Evolutionary conservation across 2,888 invertebrate species (phyloP), one percentile per base, ranked within the genome.

Genomic region (Ectemnius lituratus): DNA sequence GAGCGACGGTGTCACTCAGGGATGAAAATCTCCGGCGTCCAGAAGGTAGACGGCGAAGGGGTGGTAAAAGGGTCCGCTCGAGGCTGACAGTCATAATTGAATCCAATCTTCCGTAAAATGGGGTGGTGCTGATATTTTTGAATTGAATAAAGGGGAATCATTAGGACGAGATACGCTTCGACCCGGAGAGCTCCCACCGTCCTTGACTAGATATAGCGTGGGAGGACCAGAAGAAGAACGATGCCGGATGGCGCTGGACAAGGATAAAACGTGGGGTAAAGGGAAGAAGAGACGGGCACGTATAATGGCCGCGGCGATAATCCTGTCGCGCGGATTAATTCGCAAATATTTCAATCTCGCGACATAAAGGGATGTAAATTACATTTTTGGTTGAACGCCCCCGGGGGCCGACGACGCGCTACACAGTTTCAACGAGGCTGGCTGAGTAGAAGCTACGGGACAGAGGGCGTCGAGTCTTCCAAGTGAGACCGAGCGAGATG

Each of bases 281-380:
- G 23, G 23, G 23, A 23, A 23, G 23, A 23, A 69, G 76, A 76
- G 8, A 73, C 72, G 79, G 76, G 73, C 77, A 81, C 81, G 82
- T 83, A 84, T 86, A 87, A 87, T 85, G 84, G 84, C 81, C 8
- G 8, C 81, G 82, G 75, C 85, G 85, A 88, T 88, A 89, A 89
- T 89, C 88, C 86, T 83, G 84, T 86, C 85, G 86, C 83, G 85
- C 84, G 85, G 85, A 90, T 90, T 90, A 90, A 90, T 89, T 89
- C 88, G 86, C 88, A 88, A 89, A 90, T 90, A 90, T 91, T 90
- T 90, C 90, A 90, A 91, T 91, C 90, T 90, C 89, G 83, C 82
- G 84, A 86, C 88, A 90, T 89, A 90, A 90, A 90, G 87, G 90
- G 90, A 89, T 90, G 90, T 88, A 90, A 90, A 90, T 90, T 89